phyloP scores from a whole-genome alignment of 1,140 invertebrate species.

The Drosophila burlai region DNA sequence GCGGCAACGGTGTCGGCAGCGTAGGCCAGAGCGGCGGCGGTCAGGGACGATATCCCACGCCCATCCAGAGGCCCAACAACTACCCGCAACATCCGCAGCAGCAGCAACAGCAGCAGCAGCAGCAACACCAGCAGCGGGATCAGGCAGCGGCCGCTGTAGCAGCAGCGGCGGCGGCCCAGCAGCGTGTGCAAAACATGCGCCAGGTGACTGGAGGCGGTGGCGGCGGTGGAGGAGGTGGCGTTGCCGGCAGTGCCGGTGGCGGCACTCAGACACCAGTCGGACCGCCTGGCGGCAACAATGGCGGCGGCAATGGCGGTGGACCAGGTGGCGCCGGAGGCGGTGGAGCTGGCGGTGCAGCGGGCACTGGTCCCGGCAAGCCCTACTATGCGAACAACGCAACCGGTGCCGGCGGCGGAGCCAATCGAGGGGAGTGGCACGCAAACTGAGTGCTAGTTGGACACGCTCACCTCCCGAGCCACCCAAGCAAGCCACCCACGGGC shows the following conservation, averaged over 20 bases:
- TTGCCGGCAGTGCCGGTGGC: slow-evolving; percentile 65
- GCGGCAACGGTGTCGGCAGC: slow-evolving; percentile 70
- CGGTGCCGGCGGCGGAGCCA: slow-evolving; percentile 60
- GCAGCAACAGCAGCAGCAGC: slow-evolving; percentile 78
- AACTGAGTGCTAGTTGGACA: slow-evolving; percentile 47
- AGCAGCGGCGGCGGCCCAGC: slow-evolving; percentile 60
- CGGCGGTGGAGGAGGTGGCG: slow-evolving; percentile 42
- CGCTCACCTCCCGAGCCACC: slow-evolving; percentile 4
- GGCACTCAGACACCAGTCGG: slow-evolving; percentile 60
- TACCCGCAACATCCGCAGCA: slow-evolving; percentile 85
- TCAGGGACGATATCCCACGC: slow-evolving; percentile 83
- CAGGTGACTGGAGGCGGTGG: slow-evolving; percentile 76
- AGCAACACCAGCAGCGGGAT: slow-evolving; percentile 85
- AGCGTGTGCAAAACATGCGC: slow-evolving; percentile 79
- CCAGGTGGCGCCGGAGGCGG: slow-evolving; percentile 61
- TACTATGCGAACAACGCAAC: slow-evolving; percentile 81
- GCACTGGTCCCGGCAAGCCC: slow-evolving; percentile 78
- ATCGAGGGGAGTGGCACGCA: slow-evolving; percentile 78
- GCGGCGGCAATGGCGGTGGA: slow-evolving; percentile 45
- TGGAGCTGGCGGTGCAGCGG: slow-evolving; percentile 49
- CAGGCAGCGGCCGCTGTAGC: slow-evolving; percentile 78
- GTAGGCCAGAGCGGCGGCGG: slow-evolving; percentile 67
- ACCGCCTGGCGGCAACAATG: slow-evolving; percentile 65
- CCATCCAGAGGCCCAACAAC: slow-evolving; percentile 85
- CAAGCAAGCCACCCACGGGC: background rate